Percentiles rank a stretch among this genome's conserved stretches.
phyloP scores from a whole-genome alignment of 2,113 vertebrate genomes.

The human region DNA sequence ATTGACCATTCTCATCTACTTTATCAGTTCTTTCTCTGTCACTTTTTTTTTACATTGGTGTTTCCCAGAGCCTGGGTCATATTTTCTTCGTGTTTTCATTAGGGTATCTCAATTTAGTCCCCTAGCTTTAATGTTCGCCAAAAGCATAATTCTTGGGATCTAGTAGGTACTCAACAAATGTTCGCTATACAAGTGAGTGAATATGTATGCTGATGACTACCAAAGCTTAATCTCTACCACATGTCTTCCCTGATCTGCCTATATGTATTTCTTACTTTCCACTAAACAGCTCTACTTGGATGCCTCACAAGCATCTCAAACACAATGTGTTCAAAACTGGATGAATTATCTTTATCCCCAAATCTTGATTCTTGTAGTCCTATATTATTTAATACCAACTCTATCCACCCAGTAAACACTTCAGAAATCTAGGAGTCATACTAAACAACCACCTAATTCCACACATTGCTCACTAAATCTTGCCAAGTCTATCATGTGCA shows the following conservation, averaged over 20 bases:
- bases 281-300: neutral
- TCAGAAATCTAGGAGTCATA: neutral
- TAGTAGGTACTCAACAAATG: neutral
- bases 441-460: neutral
- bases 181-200: neutral
- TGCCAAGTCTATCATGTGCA: neutral
- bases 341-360: neutral
- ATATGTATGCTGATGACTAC: neutral
- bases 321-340: neutral
- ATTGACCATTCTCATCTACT: neutral
- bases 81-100: neutral
- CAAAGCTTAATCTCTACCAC: neutral
- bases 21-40: neutral
- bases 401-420: neutral
- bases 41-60: neutral
- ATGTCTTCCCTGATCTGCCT: neutral
- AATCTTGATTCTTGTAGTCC: neutral
- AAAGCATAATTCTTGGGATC: neutral
- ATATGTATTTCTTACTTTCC: neutral
- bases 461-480: neutral
- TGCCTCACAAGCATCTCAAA: neutral
- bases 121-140: neutral
- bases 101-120: neutral
- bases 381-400: neutral
- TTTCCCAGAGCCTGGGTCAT: neutral